Conservation (phyloP, 2,797 vertebrate species). For the Onychomys leucogaster region DNA sequence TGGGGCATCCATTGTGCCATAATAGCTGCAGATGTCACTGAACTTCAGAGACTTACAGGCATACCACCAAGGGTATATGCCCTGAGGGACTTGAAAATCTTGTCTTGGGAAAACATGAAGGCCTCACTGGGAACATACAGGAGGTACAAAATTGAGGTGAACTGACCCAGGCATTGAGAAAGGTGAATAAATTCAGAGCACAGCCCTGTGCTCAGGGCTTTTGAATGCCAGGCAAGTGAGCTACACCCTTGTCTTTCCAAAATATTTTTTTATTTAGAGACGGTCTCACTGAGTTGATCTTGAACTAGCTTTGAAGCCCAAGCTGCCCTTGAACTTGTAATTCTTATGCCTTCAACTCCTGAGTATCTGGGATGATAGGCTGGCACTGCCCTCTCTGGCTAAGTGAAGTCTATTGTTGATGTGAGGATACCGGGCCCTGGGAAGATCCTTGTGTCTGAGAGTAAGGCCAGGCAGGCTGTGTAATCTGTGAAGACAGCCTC, state of each 20-base stretch:
- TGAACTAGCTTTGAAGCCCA: not conserved
- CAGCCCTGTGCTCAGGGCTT: not conserved
- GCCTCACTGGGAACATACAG: not conserved
- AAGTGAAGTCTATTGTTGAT: constrained; percentile 17
- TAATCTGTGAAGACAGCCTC: not conserved
- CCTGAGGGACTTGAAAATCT: not conserved
- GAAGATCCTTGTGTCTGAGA: not conserved
- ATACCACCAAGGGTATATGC: not conserved
- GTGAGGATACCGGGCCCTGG: not conserved
- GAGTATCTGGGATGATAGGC: not conserved
- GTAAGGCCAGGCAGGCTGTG: not conserved
- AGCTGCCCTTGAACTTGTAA: not conserved
- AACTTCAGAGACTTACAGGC: not conserved
- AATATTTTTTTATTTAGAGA: not conserved
- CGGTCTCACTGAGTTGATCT: not conserved
- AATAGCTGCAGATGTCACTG: not conserved
- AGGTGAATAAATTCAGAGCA: not conserved
- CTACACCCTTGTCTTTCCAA: not conserved
- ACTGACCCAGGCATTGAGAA: not conserved
- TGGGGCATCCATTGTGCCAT: too few species aligned
- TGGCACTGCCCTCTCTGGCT: not conserved
- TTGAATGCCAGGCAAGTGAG: not conserved
- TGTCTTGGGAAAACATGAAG: not conserved
- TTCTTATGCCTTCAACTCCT: not conserved
- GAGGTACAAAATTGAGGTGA: not conserved